Base-by-base conservation (phyloP, 2,113 vertebrate species). In the Oncorhynchus tshawytscha region DNA sequence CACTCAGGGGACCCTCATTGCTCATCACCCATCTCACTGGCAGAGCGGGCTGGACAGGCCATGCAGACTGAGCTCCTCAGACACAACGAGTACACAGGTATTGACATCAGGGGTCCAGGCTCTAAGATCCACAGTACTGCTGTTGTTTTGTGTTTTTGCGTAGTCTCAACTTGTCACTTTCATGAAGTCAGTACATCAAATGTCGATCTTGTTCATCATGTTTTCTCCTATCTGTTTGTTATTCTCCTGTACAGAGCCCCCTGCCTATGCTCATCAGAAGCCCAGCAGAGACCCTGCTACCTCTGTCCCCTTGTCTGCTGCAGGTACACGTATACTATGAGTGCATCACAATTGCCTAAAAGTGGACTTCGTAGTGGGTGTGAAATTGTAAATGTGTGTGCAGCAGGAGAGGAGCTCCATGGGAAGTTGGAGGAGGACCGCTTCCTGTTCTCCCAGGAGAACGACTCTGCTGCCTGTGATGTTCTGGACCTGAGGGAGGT, bases 341-440 rank as follows among this genome's bases (percentile, higher is more conserved):
- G 20, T 11, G 1, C 39, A 34, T 34, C 13, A 34, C 49, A 24
- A 27, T 49, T 59, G 5, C 15, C 51, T 73, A 39, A 39, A 27
- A 25, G 60, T 22, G 12, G 7, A 25, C 16, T 64, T 24, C 1
- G 60, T 25, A 64, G 60, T 64, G 5, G 60, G 16, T 54, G 12
- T 54, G 1, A 4, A 18, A 18, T 39, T 66, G 73, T 77, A 5
- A 77, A 82, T 89, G 31, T 75, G 71, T 65, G 57, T 27, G 18
- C 25, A 62, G 22, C 59, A 67, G 85, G 88, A 8, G 81, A 90
- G 60, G 92, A 93, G 81, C 92, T 94, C 27, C 93, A 94, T 2
- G 93, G 93, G 0, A 94, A 94, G 85, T 82, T 94, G 81, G 92
- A 94, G 39, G 92, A 93, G 0, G 94, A 94, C 80, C 90, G 90